Base-by-base conservation (phyloP, 2,888 invertebrate species). In the Endotricha flammealis region DNA sequence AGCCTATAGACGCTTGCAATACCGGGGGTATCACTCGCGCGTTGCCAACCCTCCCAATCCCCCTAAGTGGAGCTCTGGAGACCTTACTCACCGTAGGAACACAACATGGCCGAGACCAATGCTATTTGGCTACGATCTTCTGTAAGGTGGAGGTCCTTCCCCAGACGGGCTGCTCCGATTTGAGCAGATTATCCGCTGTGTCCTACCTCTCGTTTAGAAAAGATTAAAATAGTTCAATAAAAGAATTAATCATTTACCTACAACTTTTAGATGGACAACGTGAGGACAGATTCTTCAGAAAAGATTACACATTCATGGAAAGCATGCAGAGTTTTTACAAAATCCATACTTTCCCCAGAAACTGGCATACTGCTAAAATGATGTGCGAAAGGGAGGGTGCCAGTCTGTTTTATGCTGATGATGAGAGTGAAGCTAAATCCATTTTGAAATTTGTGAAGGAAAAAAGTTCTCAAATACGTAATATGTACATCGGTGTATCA, bases 331-430 rank as follows among this genome's bases (percentile, higher is more conserved):
- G 64, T 37, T 81, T 79, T 36, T 81, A 80, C 50, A 82, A 81
- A 50, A 55, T 79, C 12, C 74, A 80, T 31, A 71, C 70, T 0
- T 28, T 66, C 10, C 57, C 56, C 4, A 64, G 54, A 38, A 50
- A 47, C 3, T 81, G 77, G 78, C 22, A 48, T 2, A 64, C 69
- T 0, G 79, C 78, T 0, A 69, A 65, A 41, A 50, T 39, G 3
- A 44, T 42, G n/a, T 81, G 81, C 39, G 54, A 50, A 0, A 14
- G 50, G 10, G 80, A 81, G 50, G 79, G 78, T 0, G 69, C 74
- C 0, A 46, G 40, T 5, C 41, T 83, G 1, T 78, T 72, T 42
- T 73, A 72, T 14, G 72, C 82, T 2, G 62, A 65, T 8, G 57
- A 73, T 29, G 41, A 60, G 0, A 40, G 41, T 0, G 82, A 83